Conservation (phyloP, 1,140 invertebrate species). For the Ips typographus region DNA sequence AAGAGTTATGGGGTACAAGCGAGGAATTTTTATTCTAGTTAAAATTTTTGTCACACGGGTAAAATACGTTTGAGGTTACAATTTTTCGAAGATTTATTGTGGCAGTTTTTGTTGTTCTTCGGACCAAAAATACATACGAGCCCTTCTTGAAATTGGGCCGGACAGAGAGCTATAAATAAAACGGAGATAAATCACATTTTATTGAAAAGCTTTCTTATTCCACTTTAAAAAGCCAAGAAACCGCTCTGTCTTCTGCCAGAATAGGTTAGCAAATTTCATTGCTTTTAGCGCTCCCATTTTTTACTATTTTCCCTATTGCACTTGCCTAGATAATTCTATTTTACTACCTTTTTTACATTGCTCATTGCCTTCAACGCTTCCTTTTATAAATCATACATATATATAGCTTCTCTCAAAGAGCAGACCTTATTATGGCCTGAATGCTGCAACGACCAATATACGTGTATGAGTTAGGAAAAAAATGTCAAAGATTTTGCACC, state of each 20-base stretch:
- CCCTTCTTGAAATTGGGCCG: conserved; percentile 20
- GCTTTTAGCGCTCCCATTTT: conserved; percentile 1
- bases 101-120: conserved; percentile 29
- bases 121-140: conserved; percentile 25
- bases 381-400: too few relatives aligned
- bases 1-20: conserved; percentile 36
- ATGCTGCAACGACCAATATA: too few relatives aligned
- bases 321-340: too few relatives aligned
- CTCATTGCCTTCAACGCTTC: too few relatives aligned
- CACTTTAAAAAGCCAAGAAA: conserved; percentile 13
- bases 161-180: conserved; percentile 32
- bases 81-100: conserved; percentile 36
- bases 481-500: too few relatives aligned
- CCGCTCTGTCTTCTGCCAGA: conserved; percentile 3
- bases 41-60: conserved; percentile 37
- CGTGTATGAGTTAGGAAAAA: too few relatives aligned
- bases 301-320: neutral
- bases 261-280: conserved; percentile 7
- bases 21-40: conserved; percentile 37
- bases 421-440: too few relatives aligned
- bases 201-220: conserved; percentile 22
- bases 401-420: too few relatives aligned
- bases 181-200: conserved; percentile 30
- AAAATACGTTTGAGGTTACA: conserved; percentile 36
- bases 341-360: too few relatives aligned